Conservation (phyloP, 1,140 invertebrate genomes). For the Copidosoma floridanum region DNA sequence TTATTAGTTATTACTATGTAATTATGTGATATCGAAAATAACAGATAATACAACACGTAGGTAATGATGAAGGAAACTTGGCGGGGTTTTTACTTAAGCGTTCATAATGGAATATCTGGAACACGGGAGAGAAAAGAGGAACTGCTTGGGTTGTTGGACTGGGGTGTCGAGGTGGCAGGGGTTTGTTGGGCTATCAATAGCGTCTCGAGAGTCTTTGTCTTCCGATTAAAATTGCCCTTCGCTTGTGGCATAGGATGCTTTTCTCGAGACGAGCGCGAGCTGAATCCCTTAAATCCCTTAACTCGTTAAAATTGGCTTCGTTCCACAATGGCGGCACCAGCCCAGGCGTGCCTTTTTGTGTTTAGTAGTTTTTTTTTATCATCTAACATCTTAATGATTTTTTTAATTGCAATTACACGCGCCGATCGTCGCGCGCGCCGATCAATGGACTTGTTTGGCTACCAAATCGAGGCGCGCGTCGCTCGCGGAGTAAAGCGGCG, state of each 20-base stretch:
- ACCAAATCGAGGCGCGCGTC: conserved; percentile 21
- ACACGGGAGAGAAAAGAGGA: conserved; percentile 19
- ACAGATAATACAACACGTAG: conserved; percentile 58
- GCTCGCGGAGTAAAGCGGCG: conserved; percentile 50
- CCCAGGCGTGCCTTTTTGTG: conserved; percentile 11
- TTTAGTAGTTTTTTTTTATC: conserved; percentile 2
- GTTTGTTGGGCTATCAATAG: background rate
- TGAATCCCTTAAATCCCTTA: no score
- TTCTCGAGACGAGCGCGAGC: conserved; percentile 19
- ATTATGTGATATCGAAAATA: conserved; percentile 59
- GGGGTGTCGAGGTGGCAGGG: background rate
- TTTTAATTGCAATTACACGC: conserved; percentile 24
- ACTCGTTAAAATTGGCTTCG: background rate
- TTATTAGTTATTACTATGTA: conserved; percentile 56
- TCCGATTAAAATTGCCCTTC: conserved; percentile 2
- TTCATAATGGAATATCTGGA: conserved; percentile 21
- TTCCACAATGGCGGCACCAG: conserved; percentile 21
- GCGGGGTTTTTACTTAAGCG: no score
- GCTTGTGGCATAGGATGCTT: background rate
- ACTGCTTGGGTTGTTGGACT: background rate
- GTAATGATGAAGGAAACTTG: conserved; percentile 42
- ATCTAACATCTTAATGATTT: no score
- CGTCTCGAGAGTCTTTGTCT: background rate
- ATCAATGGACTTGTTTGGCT: background rate
- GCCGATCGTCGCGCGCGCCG: conserved; percentile 7